Evolutionary conservation across 2,113 vertebrate genomes (phyloP).

Genomic region (Proteles cristata): DNA sequence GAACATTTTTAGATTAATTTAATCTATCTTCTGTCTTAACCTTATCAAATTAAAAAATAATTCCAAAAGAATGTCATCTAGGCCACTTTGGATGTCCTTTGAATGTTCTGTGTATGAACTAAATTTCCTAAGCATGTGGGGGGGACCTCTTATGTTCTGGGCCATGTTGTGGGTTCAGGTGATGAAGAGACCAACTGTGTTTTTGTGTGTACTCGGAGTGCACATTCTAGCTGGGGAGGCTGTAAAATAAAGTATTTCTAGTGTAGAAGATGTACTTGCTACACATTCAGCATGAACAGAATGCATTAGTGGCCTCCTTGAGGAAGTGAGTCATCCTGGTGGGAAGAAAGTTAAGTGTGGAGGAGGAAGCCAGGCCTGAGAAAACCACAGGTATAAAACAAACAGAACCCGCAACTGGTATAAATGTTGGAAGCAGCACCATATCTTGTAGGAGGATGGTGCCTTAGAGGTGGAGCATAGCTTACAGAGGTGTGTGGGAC

Average conservation of each 20-base stretch:
- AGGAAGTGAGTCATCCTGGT: background rate
- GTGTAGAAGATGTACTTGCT: background rate
- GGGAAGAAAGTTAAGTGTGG: background rate
- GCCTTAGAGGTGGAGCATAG: background rate
- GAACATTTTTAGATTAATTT: background rate
- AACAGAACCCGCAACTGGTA: rapidly evolving
- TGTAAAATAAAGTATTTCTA: background rate
- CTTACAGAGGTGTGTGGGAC: no score
- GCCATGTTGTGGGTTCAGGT: no score
- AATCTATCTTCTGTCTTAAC: background rate
- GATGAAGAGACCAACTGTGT: background rate
- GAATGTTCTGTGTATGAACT: background rate
- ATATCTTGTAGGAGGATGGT: rapidly evolving
- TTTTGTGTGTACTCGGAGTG: background rate
- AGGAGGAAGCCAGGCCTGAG: background rate
- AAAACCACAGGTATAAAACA: background rate
- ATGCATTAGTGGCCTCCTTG: background rate
- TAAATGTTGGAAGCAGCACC: rapidly evolving
- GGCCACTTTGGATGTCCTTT: background rate
- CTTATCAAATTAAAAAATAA: background rate
- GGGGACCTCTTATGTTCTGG: background rate
- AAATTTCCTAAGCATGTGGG: background rate
- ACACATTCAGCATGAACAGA: background rate
- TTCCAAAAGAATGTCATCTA: background rate
- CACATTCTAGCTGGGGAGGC: background rate